A percentile compares a stretch with the other conserved stretches of the same genome.
Evolutionary conservation across 2,113 vertebrate species (phyloP).

Genomic region (Recurvirostra avosetta): DNA sequence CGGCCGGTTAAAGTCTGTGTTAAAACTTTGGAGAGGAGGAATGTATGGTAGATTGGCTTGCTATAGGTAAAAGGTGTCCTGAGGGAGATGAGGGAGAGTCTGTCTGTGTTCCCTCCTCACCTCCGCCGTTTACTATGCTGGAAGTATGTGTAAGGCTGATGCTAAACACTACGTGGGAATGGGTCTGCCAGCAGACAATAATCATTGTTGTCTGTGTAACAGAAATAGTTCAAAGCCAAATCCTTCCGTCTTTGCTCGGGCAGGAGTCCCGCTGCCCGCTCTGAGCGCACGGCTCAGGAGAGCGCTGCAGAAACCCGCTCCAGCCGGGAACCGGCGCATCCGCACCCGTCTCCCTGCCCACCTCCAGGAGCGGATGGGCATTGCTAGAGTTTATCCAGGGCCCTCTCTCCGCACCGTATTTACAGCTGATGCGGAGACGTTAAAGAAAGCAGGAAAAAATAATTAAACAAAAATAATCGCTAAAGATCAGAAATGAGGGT

Average conservation of each 20-base stretch:
- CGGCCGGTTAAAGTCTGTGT: background rate
- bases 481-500: background rate
- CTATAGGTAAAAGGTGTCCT: background rate
- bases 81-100: background rate
- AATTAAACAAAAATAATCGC: rapidly evolving
- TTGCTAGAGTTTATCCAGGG: background rate
- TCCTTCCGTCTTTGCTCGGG: background rate
- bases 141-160: background rate
- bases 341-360: rapidly evolving
- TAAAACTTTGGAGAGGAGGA: slow-evolving; percentile 39
- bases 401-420: rapidly evolving
- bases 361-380: background rate
- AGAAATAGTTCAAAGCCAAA: slow-evolving; percentile 22
- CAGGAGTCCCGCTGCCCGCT: background rate
- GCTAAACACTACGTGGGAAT: background rate
- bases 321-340: rapidly evolving
- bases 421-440: background rate
- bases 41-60: background rate
- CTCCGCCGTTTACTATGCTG: background rate
- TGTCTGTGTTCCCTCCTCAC: background rate
- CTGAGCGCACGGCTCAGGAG: rapidly evolving
- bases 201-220: background rate
- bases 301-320: background rate
- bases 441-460: background rate
- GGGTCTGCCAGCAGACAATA: background rate